These are phyloP conservation scores for Alfaro cultratus DNA, from an alignment of 2,797 vertebrate genomes.

Conservation along the genomic window DNA sequence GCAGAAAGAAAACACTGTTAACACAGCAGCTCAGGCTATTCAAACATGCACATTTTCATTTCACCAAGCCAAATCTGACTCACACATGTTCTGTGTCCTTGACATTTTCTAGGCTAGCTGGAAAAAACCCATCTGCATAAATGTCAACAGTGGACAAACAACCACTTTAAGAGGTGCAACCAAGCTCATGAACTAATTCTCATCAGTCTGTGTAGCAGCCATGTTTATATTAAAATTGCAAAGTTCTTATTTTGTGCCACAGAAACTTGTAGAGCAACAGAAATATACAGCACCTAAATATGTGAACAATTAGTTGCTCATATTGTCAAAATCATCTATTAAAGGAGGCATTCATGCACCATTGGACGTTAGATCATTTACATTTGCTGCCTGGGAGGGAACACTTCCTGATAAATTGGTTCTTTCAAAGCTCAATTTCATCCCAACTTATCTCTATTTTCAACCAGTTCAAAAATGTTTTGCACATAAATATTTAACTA, in stretches of 20 bases:
- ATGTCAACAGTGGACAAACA: neutral
- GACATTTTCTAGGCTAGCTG: neutral
- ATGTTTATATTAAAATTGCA: neutral
- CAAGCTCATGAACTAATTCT: neutral
- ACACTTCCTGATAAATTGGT: neutral
- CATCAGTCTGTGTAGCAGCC: neutral
- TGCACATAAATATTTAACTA: neutral
- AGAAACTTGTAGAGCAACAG: neutral
- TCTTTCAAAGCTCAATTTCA: neutral
- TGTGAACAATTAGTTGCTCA: neutral
- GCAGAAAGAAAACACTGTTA: constrained; percentile 24
- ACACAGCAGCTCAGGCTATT: neutral
- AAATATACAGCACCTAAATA: neutral
- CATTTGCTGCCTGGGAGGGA: neutral
- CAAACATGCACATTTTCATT: neutral
- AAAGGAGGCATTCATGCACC: neutral
- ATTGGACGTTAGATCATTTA: neutral
- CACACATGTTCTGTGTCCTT: neutral
- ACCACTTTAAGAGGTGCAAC: neutral
- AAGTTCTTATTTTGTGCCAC: neutral
- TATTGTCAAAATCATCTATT: neutral
- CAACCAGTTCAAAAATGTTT: neutral
- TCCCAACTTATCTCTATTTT: neutral
- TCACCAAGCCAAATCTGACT: neutral
- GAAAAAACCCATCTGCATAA: neutral